Percentiles rank a stretch among this genome's conserved stretches.
Conservation (phyloP, 2,888 invertebrate species). For the Thera obeliscata region DNA sequence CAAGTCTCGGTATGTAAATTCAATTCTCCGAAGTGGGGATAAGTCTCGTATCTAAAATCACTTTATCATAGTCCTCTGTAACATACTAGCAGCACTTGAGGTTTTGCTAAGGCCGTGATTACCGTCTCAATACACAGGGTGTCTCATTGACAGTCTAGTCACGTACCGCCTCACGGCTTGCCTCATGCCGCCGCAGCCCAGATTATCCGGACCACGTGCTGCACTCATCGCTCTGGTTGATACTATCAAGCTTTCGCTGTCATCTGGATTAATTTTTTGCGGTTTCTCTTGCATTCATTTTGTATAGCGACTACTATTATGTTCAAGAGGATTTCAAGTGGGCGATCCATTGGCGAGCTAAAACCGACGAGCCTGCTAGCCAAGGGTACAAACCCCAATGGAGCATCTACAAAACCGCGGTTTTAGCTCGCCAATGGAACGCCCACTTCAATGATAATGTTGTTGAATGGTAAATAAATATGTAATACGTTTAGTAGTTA, state of each 20-base stretch:
- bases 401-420: too few species aligned
- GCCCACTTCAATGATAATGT: too few species aligned
- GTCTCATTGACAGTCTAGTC: constrained; percentile 61
- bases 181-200: constrained; percentile 48
- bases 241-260: constrained; percentile 32
- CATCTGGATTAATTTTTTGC: constrained; percentile 31
- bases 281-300: constrained; percentile 31
- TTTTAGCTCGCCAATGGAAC: too few species aligned
- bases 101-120: constrained; percentile 48
- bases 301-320: background rate
- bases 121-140: constrained; percentile 62
- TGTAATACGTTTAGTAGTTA: too few species aligned
- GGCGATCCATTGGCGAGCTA: too few species aligned
- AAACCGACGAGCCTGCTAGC: too few species aligned
- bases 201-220: constrained; percentile 36
- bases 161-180: constrained; percentile 63
- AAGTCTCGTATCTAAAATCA: constrained; percentile 16
- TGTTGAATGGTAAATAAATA: too few species aligned
- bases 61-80: constrained; percentile 26
- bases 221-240: constrained; percentile 26
- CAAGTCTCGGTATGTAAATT: constrained; percentile 14
- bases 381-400: too few species aligned
- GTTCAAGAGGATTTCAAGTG: too few species aligned
- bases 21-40: constrained; percentile 16
- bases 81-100: constrained; percentile 31